These are phyloP conservation scores for Apodemus speciosus DNA, from an alignment of 2,113 vertebrate genomes.

Conservation along the genomic window DNA sequence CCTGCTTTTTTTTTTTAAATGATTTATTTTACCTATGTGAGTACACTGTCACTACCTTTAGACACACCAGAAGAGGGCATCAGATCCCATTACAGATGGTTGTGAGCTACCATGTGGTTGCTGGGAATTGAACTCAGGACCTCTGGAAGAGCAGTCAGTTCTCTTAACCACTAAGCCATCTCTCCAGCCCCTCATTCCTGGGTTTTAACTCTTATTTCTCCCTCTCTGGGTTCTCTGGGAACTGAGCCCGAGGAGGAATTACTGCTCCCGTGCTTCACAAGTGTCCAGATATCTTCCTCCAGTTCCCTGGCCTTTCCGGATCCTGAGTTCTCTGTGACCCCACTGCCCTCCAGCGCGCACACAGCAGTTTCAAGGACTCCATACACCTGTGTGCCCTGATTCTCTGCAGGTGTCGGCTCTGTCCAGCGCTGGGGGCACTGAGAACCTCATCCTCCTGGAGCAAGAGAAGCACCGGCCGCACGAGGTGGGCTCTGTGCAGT, in stretches of 20 bases:
- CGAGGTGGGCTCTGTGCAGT: slow-evolving; percentile 90
- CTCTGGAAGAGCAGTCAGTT: no score
- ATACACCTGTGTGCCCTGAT: no score
- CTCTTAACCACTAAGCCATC: no score
- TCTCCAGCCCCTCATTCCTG: no score
- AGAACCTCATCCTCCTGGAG: slow-evolving; percentile 95
- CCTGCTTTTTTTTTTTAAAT: no score
- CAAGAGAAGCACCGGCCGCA: slow-evolving; percentile 89
- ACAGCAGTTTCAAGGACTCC: background rate
- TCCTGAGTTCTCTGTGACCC: background rate
- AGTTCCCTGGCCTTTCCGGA: background rate
- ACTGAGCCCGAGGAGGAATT: background rate
- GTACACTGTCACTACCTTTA: no score
- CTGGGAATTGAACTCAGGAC: no score
- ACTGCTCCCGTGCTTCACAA: background rate
- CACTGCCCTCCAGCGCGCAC: fast-evolving
- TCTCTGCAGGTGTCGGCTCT: slow-evolving; percentile 90
- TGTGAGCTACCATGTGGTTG: no score
- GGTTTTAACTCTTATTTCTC: slow-evolving; percentile 8
- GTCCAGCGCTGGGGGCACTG: slow-evolving; percentile 90
- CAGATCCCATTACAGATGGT: no score
- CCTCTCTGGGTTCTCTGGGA: background rate
- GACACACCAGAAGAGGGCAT: no score
- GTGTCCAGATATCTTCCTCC: background rate
- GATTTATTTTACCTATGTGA: no score